Conservation (phyloP, 2,888 invertebrate genomes). For the Eurytoma adleriae region DNA sequence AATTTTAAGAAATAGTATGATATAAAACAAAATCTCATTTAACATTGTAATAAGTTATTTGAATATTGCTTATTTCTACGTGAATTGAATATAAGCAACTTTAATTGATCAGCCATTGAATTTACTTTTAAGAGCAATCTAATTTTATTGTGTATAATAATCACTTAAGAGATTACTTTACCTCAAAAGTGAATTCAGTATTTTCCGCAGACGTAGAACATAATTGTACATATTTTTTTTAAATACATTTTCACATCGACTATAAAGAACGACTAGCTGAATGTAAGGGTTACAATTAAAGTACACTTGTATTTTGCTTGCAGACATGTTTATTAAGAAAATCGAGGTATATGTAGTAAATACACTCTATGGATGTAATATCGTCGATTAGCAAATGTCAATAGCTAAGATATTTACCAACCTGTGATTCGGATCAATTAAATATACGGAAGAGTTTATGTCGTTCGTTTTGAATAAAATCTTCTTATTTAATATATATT, state of each 20-base stretch:
- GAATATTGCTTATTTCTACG: too few species aligned
- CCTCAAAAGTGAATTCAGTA: slow-evolving; percentile 41
- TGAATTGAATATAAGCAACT: slow-evolving; percentile 21
- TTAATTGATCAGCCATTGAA: slow-evolving; percentile 44
- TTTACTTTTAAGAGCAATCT: slow-evolving; percentile 25
- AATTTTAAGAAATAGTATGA: too few species aligned
- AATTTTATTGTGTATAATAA: slow-evolving; percentile 23
- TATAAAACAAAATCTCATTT: too few species aligned
- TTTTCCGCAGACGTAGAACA: slow-evolving; percentile 29
- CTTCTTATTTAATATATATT: slow-evolving; percentile 25
- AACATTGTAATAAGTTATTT: too few species aligned
- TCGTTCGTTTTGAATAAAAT: slow-evolving; percentile 41
- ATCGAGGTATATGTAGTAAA: slow-evolving; percentile 40
- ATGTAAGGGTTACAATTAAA: slow-evolving; percentile 28
- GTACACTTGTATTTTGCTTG: slow-evolving; percentile 28
- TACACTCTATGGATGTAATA: slow-evolving; percentile 36
- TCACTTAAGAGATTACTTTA: slow-evolving; percentile 14
- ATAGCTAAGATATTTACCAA: slow-evolving; percentile 36
- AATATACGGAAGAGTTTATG: slow-evolving; percentile 26
- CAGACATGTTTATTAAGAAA: slow-evolving; percentile 49
- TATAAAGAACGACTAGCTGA: not conserved
- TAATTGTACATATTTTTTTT: slow-evolving; percentile 44
- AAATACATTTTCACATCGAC: not conserved
- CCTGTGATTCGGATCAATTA: slow-evolving; percentile 40
- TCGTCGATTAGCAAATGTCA: slow-evolving; percentile 18